Conservation (phyloP, 1,140 invertebrate species). For the Drosophila lacertosa region DNA sequence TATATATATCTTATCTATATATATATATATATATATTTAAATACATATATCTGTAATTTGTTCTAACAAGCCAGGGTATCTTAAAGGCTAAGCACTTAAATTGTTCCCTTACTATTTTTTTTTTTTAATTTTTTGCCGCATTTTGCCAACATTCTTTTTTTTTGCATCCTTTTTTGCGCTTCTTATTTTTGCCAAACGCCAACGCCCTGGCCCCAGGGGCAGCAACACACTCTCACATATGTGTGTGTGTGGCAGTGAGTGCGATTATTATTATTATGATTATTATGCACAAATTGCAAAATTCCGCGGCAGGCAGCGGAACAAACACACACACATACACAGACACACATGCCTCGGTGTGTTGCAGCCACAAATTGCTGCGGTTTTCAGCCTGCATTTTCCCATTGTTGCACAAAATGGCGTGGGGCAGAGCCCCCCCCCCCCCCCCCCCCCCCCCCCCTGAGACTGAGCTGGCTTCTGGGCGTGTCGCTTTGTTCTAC, state of each 20-base stretch:
- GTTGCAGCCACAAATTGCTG: constrained; percentile 68
- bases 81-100: too few species aligned
- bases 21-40: too few species aligned
- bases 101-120: too few species aligned
- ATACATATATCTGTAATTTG: accelerated
- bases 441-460: neutral
- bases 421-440: constrained; percentile 32
- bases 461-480: neutral
- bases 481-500: constrained; percentile 60
- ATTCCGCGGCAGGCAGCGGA: constrained; percentile 57
- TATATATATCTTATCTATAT: too few species aligned
- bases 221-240: constrained; percentile 4
- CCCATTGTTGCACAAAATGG: constrained; percentile 75
- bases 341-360: constrained; percentile 5
- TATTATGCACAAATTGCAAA: constrained; percentile 81
- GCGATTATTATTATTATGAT: constrained; percentile 78
- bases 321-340: constrained; percentile 18
- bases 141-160: constrained; percentile 43
- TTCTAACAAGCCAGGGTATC: constrained; percentile 16
- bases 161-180: constrained; percentile 20
- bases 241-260: constrained; percentile 35
- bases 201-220: constrained; percentile 70
- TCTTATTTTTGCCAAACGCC: constrained; percentile 43
- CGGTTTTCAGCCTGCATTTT: constrained; percentile 73
- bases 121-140: constrained; percentile 38